Base-by-base conservation (phyloP, 2,797 vertebrate species). In the Tenualosa ilisha region DNA sequence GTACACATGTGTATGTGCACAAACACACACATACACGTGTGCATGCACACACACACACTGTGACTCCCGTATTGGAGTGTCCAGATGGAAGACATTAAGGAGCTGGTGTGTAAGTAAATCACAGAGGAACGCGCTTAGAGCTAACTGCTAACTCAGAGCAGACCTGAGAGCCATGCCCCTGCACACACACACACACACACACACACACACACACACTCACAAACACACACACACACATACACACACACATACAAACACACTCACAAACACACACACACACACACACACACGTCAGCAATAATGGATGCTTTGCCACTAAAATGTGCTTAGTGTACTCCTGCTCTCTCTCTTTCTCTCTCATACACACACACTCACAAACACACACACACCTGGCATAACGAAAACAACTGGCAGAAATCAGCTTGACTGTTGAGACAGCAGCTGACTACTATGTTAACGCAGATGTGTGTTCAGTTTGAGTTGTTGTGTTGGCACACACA, bases 51-150 rank as follows among this genome's bases (percentile, higher is more conserved):
- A 53, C 59, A 63, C 59, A 63, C 59, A 63, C 59, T 24, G 22
- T 24, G 22, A 63, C 7, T n/a, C n/a, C n/a, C 56, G 22, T 1
- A n/a, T 13, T 6, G 22, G 4, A 63, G 93, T 94, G 93, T 93
- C 95, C 97, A 97, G 96, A 97, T 97, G 97, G 96, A 97, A 96
- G 92, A 92, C 93, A 94, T 97, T 97, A 97, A 96, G 96, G 91
- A 89, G 93, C 91, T 95, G 92, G 93, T 95, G 87, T 94, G 94
- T 94, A 96, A 93, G 90, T 95, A 96, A 96, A 96, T 95, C 95
- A 96, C 93, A 92, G 91, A 93, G 94, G 91, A 94, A 92, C 87
- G 92, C 92, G 91, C 92, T 93, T 91, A 93, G 92, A 91, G 92
- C 93, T 91, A 91, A 91, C 90, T 88, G 91, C 92, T 96, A 96